A percentile compares a stretch with the other conserved stretches of the same genome.
Conservation (phyloP, 1,140 invertebrate genomes). For the Notospermus geniculatus region DNA sequence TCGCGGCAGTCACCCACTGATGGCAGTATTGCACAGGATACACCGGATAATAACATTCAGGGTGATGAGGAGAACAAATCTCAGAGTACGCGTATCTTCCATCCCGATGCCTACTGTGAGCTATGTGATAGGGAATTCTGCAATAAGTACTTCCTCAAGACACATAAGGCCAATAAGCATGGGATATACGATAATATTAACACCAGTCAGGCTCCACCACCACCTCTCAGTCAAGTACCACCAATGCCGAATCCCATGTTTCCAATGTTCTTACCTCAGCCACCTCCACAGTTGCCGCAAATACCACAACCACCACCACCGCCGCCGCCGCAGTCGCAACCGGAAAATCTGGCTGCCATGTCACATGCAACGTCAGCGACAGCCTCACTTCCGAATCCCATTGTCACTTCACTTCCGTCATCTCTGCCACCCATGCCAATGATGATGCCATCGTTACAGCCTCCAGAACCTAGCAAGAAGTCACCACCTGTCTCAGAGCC, state of each 20-base stretch:
- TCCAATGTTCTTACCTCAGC: conserved; percentile 26
- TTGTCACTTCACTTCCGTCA: conserved; percentile 18
- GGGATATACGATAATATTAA: conserved; percentile 70
- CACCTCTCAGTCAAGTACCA: conserved; percentile 21
- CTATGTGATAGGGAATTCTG: conserved; percentile 64
- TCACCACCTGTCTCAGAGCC: conserved; percentile 10
- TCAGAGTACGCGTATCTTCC: conserved; percentile 36
- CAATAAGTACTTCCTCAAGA: conserved; percentile 69
- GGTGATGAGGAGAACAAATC: conserved; percentile 11
- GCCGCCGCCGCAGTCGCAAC: conserved; percentile 23
- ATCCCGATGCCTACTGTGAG: conserved; percentile 85
- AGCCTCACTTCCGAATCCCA: conserved; percentile 1
- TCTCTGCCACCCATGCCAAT: conserved; percentile 12
- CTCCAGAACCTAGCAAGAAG: neutral
- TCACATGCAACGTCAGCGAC: neutral
- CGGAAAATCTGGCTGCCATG: neutral
- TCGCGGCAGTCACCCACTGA: neutral
- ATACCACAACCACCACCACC: conserved; percentile 17
- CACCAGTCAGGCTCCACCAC: conserved; percentile 28
- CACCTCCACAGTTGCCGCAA: neutral
- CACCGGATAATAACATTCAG: conserved; percentile 9
- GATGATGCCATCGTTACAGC: conserved; percentile 21
- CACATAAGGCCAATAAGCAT: conserved; percentile 99
- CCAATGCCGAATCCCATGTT: conserved; percentile 19
- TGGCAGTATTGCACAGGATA: conserved; percentile 5